Percentiles rank a stretch among this genome's conserved stretches.
phyloP scores from a whole-genome alignment of 2,797 vertebrate genomes.

The Mormyrus hasselquistii region DNA sequence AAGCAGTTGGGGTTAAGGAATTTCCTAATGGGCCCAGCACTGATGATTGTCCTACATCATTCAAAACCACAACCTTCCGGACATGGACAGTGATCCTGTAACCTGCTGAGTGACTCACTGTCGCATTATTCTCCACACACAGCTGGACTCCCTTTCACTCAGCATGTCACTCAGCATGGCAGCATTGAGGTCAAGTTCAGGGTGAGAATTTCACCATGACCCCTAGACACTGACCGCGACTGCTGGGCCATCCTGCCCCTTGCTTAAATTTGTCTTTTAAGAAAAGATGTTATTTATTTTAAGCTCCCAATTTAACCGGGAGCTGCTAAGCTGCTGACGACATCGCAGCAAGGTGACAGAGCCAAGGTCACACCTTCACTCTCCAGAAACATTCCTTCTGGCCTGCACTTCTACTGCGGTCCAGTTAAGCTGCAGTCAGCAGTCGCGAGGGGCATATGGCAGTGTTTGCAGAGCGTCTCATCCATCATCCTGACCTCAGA shows the following conservation, averaged over 20 bases:
- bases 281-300: neutral
- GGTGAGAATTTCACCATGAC: neutral
- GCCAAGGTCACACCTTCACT: neutral
- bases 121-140: neutral
- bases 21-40: neutral
- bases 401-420: neutral
- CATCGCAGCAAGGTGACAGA: neutral
- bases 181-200: neutral
- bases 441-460: neutral
- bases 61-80: neutral
- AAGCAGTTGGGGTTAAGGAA: neutral
- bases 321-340: neutral
- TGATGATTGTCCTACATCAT: neutral
- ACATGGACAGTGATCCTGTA: neutral
- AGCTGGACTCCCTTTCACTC: neutral
- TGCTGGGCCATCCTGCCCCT: neutral
- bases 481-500: neutral
- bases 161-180: neutral
- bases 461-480: neutral
- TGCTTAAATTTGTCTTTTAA: neutral
- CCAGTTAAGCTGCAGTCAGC: constrained; percentile 8
- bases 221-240: neutral
- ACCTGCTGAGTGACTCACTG: neutral
- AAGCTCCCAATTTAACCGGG: neutral
- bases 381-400: neutral